phyloP scores from a whole-genome alignment of 1,140 invertebrate species.

The Drosophila repleta region DNA sequence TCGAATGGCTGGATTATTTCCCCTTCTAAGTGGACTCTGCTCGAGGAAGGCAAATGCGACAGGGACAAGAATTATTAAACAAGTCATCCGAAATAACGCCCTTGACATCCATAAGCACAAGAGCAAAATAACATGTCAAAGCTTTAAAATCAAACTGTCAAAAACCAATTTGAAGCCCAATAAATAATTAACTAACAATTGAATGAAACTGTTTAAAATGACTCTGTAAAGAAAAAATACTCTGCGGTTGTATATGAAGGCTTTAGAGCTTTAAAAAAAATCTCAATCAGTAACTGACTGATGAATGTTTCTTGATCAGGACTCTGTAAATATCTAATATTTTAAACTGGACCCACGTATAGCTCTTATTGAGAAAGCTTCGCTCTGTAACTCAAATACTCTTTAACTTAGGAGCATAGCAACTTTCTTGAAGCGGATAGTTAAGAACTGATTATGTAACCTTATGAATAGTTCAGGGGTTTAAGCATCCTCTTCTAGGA shows the following conservation, averaged over 20 bases:
- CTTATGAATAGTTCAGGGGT: conserved; percentile 47
- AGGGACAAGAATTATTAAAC: background rate
- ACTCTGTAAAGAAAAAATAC: background rate
- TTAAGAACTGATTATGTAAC: conserved; percentile 21
- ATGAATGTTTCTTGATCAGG: no score
- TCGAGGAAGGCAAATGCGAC: background rate
- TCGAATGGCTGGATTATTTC: conserved; percentile 12
- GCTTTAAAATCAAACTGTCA: background rate
- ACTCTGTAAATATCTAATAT: no score
- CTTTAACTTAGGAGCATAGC: background rate
- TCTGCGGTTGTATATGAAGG: background rate
- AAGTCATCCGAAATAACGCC: background rate
- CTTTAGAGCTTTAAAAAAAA: no score
- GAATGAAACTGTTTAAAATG: background rate
- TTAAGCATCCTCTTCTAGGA: conserved; percentile 49
- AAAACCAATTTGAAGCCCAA: background rate
- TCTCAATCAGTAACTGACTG: no score
- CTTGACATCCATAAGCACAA: background rate
- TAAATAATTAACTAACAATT: background rate
- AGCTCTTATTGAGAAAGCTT: no score
- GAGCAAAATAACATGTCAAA: background rate
- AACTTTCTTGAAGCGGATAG: background rate
- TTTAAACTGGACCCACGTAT: no score
- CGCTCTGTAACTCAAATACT: background rate
- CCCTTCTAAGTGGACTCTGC: background rate